Evolutionary conservation across 1,140 invertebrate species (phyloP), one percentile per base, ranked within the genome.

Genomic region (Bombus vancouverensis): DNA sequence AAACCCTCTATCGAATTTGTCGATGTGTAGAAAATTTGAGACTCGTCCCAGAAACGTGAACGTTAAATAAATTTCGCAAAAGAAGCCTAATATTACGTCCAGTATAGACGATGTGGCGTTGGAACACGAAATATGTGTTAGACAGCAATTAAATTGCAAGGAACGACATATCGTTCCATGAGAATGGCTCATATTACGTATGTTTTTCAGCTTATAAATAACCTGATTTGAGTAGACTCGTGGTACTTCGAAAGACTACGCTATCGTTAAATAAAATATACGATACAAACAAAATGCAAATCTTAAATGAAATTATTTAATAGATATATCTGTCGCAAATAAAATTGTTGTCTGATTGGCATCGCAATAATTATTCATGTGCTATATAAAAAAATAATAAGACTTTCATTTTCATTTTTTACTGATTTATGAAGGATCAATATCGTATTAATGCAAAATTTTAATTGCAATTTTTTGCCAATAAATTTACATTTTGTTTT

Each of bases 81-180:
- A 59, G 59, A 47, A 74, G 59, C 57, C n/a, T 2, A 39, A 65
- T 28, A 47, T 74, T 73, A 6, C 39, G 25, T 71, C 34, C 5
- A 42, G 1, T 68, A 28, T 34, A 68, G 5, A n/a, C 42, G 12
- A 12, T 13, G 22, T 12, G 28, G 0, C 28, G 34, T 73, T 81
- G 70, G 39, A 47, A 66, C 25, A 74, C 12, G 37, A 82, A 82
- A 62, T 65, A 65, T 82, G 53, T 39, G 81, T 82, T 44, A 12
- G 37, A 6, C 22, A 53, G 57, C 81, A 59, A 66, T 74, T 75
- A 44, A 66, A 37, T 44, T 57, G 44, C 73, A 76, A 76, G 15
- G 53, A 53, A 75, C 0, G 59, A 66, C 66, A 66, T 68, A 37
- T 25, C 34, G 44, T 59, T 57, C 8, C 39, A 75, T 15, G 59